Percentiles rank a stretch among this genome's conserved stretches.
Evolutionary conservation across 2,113 vertebrate genomes (phyloP).

Genomic region (Neotoma lepida): DNA sequence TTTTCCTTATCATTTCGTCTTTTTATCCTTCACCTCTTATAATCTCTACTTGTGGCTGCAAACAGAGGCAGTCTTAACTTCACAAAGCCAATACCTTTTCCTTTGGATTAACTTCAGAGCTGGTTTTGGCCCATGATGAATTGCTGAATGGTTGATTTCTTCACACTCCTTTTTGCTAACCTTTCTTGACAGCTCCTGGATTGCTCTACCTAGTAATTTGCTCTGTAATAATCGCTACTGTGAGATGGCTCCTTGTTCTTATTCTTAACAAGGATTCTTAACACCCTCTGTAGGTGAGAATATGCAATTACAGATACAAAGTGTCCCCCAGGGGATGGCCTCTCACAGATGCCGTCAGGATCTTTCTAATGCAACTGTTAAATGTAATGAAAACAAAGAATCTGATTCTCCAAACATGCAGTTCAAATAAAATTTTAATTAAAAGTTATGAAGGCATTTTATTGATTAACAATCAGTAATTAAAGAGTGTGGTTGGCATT

Average conservation of each 20-base stretch:
- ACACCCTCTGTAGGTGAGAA: conserved; percentile 99
- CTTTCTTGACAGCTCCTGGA: conserved; percentile 96
- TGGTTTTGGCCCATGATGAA: conserved; percentile 93
- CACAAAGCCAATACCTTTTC: conserved; percentile 86
- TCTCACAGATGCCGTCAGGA: conserved; percentile 91
- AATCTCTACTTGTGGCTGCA: conserved; percentile 86
- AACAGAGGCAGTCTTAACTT: conserved; percentile 88
- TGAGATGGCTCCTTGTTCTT: conserved; percentile 90
- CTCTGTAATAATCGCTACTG: conserved; percentile 95
- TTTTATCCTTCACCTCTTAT: conserved; percentile 79
- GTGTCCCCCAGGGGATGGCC: conserved; percentile 86
- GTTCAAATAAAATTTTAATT: conserved; percentile 93
- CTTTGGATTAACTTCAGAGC: conserved; percentile 90
- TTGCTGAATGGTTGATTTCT: conserved; percentile 95
- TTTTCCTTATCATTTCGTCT: conserved; percentile 81
- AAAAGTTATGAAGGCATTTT: conserved; percentile 93
- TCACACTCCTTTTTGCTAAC: conserved; percentile 93
- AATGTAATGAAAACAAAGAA: conserved; percentile 88
- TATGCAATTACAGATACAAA: conserved; percentile 97
- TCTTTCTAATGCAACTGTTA: conserved; percentile 86
- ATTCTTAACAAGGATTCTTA: conserved; percentile 97
- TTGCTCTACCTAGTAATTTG: conserved; percentile 98
- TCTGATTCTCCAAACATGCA: conserved; percentile 89
- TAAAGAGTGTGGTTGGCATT: conserved; percentile 89
- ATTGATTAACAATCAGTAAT: conserved; percentile 96